phyloP scores from a whole-genome alignment of 2,113 vertebrate genomes.

The Climacteris rufus region DNA sequence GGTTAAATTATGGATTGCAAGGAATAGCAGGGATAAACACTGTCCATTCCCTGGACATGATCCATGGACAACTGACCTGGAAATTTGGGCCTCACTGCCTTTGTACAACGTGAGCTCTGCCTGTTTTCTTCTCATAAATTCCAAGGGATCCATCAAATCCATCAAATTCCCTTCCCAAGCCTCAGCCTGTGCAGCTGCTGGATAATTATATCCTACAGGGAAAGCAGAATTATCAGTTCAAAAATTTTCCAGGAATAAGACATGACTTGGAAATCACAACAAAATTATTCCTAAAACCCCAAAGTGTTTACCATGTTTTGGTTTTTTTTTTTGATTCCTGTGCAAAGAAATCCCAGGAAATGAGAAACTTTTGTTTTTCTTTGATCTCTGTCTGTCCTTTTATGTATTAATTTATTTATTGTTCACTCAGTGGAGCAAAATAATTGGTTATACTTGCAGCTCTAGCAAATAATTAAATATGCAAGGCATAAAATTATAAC shows the following conservation, averaged over 20 bases:
- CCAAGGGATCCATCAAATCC: background rate
- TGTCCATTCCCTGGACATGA: background rate
- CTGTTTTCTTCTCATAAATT: background rate
- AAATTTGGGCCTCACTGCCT: background rate
- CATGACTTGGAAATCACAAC: background rate
- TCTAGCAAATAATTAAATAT: too few relatives aligned
- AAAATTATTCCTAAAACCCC: background rate
- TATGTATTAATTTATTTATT: too few relatives aligned
- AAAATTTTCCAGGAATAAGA: background rate
- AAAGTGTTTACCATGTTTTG: background rate
- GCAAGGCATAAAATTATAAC: too few relatives aligned
- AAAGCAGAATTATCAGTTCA: background rate
- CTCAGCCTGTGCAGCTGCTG: background rate
- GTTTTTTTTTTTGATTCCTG: background rate
- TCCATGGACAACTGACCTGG: background rate
- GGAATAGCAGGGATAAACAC: background rate
- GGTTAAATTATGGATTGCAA: background rate
- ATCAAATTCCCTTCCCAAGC: background rate
- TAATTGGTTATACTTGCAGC: too few relatives aligned
- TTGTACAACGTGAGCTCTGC: background rate
- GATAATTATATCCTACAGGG: background rate
- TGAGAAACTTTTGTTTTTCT: too few relatives aligned
- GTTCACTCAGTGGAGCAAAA: too few relatives aligned
- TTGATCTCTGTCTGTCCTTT: too few relatives aligned
- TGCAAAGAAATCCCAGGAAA: background rate